phyloP scores from a whole-genome alignment of 2,888 invertebrate species.

The Callyntrura sp. region DNA sequence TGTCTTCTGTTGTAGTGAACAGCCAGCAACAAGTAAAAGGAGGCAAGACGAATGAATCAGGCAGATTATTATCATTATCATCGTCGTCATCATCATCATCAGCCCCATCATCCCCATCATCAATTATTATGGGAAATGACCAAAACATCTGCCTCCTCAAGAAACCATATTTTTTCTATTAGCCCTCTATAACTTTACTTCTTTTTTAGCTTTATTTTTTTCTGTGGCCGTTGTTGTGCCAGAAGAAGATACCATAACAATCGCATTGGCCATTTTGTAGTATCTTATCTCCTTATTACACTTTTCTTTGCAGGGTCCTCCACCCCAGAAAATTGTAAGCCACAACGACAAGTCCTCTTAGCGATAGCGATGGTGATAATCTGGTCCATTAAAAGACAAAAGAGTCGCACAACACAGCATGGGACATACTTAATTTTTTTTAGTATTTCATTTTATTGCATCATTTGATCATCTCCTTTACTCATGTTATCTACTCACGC shows the following conservation, averaged over 20 bases:
- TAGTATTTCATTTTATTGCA: not conserved
- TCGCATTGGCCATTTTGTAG: too few relatives aligned
- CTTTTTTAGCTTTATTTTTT: too few relatives aligned
- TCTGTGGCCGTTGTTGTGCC: too few relatives aligned
- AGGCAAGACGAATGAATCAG: too few relatives aligned
- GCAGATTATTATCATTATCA: too few relatives aligned
- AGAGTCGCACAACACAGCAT: not conserved
- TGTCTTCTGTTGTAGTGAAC: too few relatives aligned
- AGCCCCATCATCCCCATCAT: too few relatives aligned
- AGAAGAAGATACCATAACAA: not conserved
- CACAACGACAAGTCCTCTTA: too few relatives aligned
- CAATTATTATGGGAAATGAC: constrained; percentile 32
- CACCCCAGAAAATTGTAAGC: not conserved
- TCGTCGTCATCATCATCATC: too few relatives aligned
- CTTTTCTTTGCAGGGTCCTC: not conserved
- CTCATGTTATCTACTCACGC: too few relatives aligned
- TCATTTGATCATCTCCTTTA: not conserved
- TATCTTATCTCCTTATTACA: constrained; percentile 5
- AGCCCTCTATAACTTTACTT: constrained; percentile 3
- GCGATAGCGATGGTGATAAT: not conserved
- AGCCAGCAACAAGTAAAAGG: too few relatives aligned
- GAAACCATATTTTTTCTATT: not conserved
- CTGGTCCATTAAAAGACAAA: not conserved
- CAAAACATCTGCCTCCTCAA: constrained; percentile 9
- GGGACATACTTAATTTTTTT: not conserved